Base-by-base conservation (phyloP, 2,113 vertebrate genomes). In the Chinchilla lanigera region DNA sequence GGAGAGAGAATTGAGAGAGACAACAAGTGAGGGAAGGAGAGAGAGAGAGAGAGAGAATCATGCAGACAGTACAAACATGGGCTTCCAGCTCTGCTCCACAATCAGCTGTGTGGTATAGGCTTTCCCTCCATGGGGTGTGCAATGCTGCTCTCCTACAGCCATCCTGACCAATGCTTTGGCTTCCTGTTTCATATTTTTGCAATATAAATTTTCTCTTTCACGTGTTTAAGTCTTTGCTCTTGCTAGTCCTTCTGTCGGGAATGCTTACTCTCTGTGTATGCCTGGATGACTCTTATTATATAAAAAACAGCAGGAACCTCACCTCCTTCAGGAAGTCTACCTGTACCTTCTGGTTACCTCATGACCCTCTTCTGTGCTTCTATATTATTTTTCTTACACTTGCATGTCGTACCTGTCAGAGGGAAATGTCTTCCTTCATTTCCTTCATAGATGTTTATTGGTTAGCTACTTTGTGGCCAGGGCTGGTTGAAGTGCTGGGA, bases 141-240 rank as follows among this genome's bases (percentile, higher is more conserved):
- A 10, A 20, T 28, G 5, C 52, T 44, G 13, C 30, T 44, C 35
- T 0, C 33, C 10, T 41, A 20, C 28, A 13, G 44, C 5, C 22
- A 12, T 0, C 7, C 56, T 35, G 3, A 5, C 28, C 33, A 10
- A 11, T 1, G 3, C 7, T 8, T 58, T 30, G 26, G 7, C n/a
- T 11, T 58, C 60, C 11, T 78, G 12, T 5, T 50, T 90, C 24
- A 28, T 9, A 63, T 17, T 61, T 67, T 69, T 44, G 28, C 8
- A 11, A 20, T 44, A 44, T 3, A 28, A 60, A 33, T 54, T 30
- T 56, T 56, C 30, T 83, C 5, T 95, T 78, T 54, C 19, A 9
- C n/a, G 13, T 26, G 19, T 87, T 30, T 61, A 54, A 67, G 30
- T 89, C 56, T 73, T 41, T 85, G 28, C 50, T 75, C 14, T 50